Percentiles rank a stretch among this genome's conserved stretches.
Conservation (phyloP, 2,888 invertebrate genomes). For the Erannis defoliaria region DNA sequence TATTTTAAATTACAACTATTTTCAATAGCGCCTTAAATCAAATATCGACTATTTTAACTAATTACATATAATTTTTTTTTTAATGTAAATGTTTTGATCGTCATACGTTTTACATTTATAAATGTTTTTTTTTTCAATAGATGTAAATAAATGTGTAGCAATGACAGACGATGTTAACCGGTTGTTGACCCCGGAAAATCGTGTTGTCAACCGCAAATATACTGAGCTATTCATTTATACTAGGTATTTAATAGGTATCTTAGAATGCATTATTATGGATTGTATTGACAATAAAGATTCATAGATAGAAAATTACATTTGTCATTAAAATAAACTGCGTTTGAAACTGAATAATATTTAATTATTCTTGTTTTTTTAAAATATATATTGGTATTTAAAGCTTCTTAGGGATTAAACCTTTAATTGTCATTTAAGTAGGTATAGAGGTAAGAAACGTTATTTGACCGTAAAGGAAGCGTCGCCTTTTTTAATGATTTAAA, state of each 20-base stretch:
- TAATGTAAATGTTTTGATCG: background rate
- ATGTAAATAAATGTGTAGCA: slow-evolving; percentile 36
- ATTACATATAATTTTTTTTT: background rate
- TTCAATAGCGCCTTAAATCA: background rate
- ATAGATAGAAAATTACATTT: slow-evolving; percentile 1
- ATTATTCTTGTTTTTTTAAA: no score
- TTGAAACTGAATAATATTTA: no score
- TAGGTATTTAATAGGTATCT: slow-evolving; percentile 48
- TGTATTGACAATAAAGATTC: slow-evolving; percentile 5
- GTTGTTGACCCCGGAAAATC: slow-evolving; percentile 78
- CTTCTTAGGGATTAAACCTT: no score
- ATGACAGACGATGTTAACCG: slow-evolving; percentile 58
- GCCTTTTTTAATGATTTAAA: no score
- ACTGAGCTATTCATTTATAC: slow-evolving; percentile 42
- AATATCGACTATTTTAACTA: background rate
- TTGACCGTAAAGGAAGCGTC: no score
- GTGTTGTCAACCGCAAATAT: slow-evolving; percentile 65
- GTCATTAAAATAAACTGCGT: slow-evolving; percentile 1
- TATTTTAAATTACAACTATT: slow-evolving; percentile 27
- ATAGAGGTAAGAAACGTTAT: no score
- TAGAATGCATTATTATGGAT: slow-evolving; percentile 44
- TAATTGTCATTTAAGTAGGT: no score
- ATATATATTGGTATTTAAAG: no score
- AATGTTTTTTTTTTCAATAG: slow-evolving; percentile 25
- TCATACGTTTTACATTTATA: background rate